Evolutionary conservation across 2,113 vertebrate species (phyloP), one percentile per base, ranked within the genome.

Genomic region (Puffinus mauretanicus): DNA sequence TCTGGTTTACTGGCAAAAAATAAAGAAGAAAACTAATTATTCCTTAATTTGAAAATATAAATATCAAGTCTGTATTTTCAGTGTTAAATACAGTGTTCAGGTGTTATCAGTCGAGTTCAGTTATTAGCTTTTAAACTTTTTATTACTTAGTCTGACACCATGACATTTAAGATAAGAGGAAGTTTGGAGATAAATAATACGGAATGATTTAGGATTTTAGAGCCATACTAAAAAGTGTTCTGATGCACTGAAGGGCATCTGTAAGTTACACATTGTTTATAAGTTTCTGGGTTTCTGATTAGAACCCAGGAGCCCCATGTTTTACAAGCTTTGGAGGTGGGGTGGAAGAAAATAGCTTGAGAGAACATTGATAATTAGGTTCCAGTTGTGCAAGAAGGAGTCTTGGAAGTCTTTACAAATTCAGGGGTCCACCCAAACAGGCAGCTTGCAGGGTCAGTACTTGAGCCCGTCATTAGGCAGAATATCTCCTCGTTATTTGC

Each of bases 191-290:
- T 93, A 97, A 98, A 97, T 96, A 98, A 96, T 94, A 91, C 7
- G 15, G 80, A 96, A 54, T 95, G 92, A 97, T 98, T 97, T 95
- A 97, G 97, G 95, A 96, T 95, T 98, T 98, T 96, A 98, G 96
- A 97, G 96, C 96, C 64, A 22, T 96, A 95, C 87, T 97, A 97
- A 98, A 96, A 97, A 71, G 32, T 3, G 2, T 97, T 97, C 84
- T 94, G 90, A 96, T 97, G 92, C 95, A 97, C 91, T 96, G 97
- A 98, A 98, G 96, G 97, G 82, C 95, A 97, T 97, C 96, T 98
- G 94, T 97, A 97, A 98, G 94, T 98, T 98, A 96, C 89, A 96
- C 64, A 82, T 96, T 98, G 97, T 98, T 98, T 98, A 98, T 95
- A 96, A 95, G 96, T 98, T 98, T 97, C 96, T 97, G 93, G 76